Percentiles rank a stretch among this genome's conserved stretches.
These are phyloP conservation scores for Isurus oxyrinchus DNA, from an alignment of 2,113 vertebrate genomes.

Conservation along the genomic window DNA sequence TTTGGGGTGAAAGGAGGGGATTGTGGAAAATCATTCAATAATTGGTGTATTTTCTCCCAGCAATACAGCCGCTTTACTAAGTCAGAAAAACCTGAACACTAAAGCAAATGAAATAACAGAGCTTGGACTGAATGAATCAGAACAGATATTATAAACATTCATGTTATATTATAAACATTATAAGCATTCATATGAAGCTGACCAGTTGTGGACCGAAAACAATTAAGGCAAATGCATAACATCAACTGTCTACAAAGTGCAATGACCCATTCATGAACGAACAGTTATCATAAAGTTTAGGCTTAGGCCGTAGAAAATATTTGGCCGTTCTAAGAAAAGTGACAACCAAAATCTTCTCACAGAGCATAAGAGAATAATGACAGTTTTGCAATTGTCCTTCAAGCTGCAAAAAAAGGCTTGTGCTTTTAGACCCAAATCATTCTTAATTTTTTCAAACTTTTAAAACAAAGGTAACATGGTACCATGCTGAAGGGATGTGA, in stretches of 20 bases:
- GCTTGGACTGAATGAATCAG: not conserved
- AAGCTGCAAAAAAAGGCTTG: not conserved
- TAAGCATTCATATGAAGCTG: not conserved
- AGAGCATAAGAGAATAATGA: not conserved
- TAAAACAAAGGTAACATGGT: not conserved
- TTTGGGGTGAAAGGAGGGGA: not conserved
- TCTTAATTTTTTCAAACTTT: not conserved
- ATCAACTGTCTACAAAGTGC: not conserved
- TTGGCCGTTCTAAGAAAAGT: not conserved
- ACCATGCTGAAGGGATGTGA: not conserved
- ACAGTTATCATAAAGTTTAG: not conserved
- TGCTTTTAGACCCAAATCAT: not conserved
- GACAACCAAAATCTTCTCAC: not conserved
- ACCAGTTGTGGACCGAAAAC: not conserved
- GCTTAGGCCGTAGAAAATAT: not conserved
- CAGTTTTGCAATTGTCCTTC: not conserved
- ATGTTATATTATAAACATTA: no score
- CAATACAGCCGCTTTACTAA: not conserved
- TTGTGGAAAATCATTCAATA: not conserved
- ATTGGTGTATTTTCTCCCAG: not conserved
- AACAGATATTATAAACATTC: not conserved
- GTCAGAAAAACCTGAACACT: not conserved
- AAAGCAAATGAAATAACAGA: not conserved
- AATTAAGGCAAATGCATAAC: not conserved
- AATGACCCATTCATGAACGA: not conserved